These are phyloP conservation scores for Tipula lateralis DNA, from an alignment of 2,888 invertebrate genomes.

Conservation along the genomic window DNA sequence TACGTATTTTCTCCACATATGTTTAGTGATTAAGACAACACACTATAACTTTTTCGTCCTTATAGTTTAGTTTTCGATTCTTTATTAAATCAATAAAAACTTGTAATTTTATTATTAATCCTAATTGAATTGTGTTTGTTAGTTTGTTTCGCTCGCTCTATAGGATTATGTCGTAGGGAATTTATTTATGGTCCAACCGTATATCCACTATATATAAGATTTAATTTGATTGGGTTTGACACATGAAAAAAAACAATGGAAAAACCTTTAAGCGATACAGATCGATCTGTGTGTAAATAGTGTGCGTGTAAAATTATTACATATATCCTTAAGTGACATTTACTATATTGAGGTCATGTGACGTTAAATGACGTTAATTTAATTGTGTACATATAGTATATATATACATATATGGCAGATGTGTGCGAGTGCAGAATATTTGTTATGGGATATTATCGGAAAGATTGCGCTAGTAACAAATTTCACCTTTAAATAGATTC, in stretches of 20 bases:
- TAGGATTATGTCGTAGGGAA: conserved; percentile 11
- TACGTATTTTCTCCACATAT: neutral
- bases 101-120: conserved; percentile 24
- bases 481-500: too few relatives aligned
- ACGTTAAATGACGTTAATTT: conserved; percentile 24
- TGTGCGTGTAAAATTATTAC: neutral
- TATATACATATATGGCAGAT: neutral
- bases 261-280: neutral
- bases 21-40: neutral
- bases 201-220: neutral
- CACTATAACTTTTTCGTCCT: neutral
- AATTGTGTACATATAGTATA: too few relatives aligned
- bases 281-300: neutral
- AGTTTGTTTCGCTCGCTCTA: neutral
- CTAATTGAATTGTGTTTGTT: conserved; percentile 24
- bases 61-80: neutral
- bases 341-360: neutral
- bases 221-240: conserved; percentile 19
- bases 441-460: too few relatives aligned
- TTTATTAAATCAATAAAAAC: conserved; percentile 24
- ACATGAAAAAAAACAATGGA: neutral
- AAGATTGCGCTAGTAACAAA: too few relatives aligned
- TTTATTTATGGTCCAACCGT: neutral
- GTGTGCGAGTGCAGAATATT: too few relatives aligned
- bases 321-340: conserved; percentile 15